Base-by-base conservation (phyloP, 1,140 invertebrate genomes). In the Aphaenogaster floridana region DNA sequence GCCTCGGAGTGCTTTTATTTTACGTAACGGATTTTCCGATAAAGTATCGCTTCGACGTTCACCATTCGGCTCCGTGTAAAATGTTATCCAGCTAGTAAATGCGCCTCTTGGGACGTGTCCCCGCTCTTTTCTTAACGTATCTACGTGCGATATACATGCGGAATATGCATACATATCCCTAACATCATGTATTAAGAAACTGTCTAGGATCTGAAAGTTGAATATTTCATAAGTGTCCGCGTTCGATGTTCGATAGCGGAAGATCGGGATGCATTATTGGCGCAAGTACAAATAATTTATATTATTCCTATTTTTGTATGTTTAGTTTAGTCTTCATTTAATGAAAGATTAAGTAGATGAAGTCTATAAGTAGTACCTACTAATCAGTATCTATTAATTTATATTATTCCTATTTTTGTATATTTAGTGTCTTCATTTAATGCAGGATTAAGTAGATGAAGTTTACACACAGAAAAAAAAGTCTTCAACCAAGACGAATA, bases 1-100 rank as follows among this genome's bases (percentile, higher is more conserved):
- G 89, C 86, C 91, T 89, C 86, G 66, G 84, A 90, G 87, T 89
- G 86, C 91, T 92, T 90, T 90, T 89, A 89, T 88, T 92, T 92
- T 90, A 91, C 88, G 86, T 88, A 91, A 91, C 87, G 84, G 91
- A 90, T 90, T 92, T 89, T 89, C 86, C 86, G 88, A 91, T 93
- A 91, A 91, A 90, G 89, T 89, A 92, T 92, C 71, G 87, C 85
- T 66, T 74, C 76, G 76, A 88, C 68, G 59, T 66, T 86, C 39
- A 88, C 50, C 81, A 57, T 80, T 90, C 79, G 74, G 85, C 68
- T 83, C 61, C 79, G 45, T 66, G 86, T 90, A 90, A 90, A 90
- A 88, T 76, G 79, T 89, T 89, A 90, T 86, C 84, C 87, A 9
- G 85, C 83, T 89, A 79, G 88, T 90, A 89, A 90, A 90, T 71